phyloP scores from a whole-genome alignment of 2,797 vertebrate species.

The Hipposideros larvatus region DNA sequence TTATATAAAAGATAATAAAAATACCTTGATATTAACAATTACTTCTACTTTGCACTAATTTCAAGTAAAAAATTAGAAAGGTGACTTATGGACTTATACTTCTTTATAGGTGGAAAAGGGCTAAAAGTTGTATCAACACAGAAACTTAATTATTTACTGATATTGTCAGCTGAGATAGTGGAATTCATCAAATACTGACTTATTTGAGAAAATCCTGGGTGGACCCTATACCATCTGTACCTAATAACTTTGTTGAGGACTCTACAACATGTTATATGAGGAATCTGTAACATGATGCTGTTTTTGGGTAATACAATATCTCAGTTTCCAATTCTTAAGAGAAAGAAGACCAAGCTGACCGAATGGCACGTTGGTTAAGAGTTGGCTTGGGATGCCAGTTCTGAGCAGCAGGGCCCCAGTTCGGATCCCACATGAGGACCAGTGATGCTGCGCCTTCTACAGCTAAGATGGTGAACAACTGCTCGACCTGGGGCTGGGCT shows the following conservation, averaged over 20 bases:
- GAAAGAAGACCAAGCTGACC: slow-evolving; percentile 62
- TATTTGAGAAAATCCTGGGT: background rate
- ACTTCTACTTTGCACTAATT: background rate
- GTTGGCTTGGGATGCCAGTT: too few relatives aligned
- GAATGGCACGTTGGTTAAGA: too few relatives aligned
- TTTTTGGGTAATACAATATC: background rate
- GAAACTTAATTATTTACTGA: background rate
- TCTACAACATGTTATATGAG: background rate
- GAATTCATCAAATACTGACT: background rate
- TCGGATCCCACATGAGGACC: too few relatives aligned
- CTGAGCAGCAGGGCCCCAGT: too few relatives aligned
- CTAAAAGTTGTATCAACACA: background rate
- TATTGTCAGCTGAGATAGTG: background rate
- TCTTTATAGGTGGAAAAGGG: background rate
- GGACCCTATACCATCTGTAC: background rate
- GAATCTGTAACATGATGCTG: background rate
- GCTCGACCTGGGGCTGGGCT: too few relatives aligned
- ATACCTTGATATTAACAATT: background rate
- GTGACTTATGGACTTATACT: background rate
- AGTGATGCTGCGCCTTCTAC: too few relatives aligned
- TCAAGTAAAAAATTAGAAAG: slow-evolving; percentile 48
- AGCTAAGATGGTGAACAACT: too few relatives aligned
- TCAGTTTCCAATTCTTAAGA: slow-evolving; percentile 65
- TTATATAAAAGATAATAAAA: background rate
- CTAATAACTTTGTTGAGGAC: background rate